Base-by-base conservation (phyloP, 2,797 vertebrate species). In the Lagothrix lagotricha region DNA sequence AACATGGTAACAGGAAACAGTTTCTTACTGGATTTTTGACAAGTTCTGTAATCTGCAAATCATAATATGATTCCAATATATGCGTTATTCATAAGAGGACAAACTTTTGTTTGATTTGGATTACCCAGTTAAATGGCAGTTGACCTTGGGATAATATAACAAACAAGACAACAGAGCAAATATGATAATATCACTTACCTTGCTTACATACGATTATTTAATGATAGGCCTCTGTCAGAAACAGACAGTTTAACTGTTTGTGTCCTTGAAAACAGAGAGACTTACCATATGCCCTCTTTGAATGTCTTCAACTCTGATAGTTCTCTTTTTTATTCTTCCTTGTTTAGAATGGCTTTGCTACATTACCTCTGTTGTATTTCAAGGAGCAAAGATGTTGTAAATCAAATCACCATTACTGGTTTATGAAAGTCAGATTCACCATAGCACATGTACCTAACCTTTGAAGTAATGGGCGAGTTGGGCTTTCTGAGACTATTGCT, bases 51-150 rank as follows among this genome's bases (percentile, higher is more conserved):
- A 95, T 92, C 83, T 95, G 33, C 22, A 72, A 46, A 67, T n/a
- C 76, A 48, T 48, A 58, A 70, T 75, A 1, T 84, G 81, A 72
- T 92, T 92, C 44, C 57, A 57, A 90, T 88, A 33, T 41, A 75
- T 11, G 46, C 36, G 50, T 88, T 92, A 89, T 77, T 95, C 52
- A 75, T 91, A 67, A 92, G 39, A 86, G n/a, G 48, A 46, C 48
- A 88, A 58, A 92, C 44, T 93, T 90, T 81, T 54, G 7, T 64
- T 92, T 94, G 39, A 94, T 58, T 94, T 41, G 5, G 90, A 88
- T 90, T 81, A 48, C 20, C 39, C 39, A 39, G 58, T 72, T 79
- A 92, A 88, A 81, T 84, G 50, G 33, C 81, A 94, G 85, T 85
- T 92, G 72, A 54, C 77, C 39, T 93, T 88, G 41, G 88, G 46